A percentile compares a stretch with the other conserved stretches of the same genome.
phyloP scores from a whole-genome alignment of 2,113 vertebrate genomes.

The Bucco capensis region DNA sequence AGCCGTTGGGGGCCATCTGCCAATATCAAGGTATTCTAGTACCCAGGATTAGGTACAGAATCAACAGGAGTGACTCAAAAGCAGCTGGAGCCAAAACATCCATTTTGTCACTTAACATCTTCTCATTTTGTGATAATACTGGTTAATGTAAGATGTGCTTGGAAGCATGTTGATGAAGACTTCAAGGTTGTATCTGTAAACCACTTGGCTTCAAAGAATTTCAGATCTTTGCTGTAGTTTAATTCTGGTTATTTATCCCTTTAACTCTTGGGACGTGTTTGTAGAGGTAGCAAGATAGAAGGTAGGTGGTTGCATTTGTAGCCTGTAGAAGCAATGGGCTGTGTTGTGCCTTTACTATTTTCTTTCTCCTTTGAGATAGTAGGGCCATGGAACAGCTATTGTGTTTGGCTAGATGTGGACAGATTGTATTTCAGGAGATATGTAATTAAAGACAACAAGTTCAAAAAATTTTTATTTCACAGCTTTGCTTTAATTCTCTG shows the following conservation, averaged over 20 bases:
- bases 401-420: neutral
- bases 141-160: neutral
- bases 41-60: neutral
- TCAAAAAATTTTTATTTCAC: neutral
- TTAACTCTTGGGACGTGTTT: neutral
- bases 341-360: neutral
- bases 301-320: neutral
- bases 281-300: neutral
- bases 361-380: neutral
- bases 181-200: neutral
- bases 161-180: neutral
- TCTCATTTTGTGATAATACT: neutral
- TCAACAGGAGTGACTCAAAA: neutral
- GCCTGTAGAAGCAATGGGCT: neutral
- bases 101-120: neutral
- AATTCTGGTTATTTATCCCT: neutral
- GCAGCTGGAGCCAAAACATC: neutral
- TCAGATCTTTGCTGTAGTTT: neutral
- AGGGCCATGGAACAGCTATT: neutral
- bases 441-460: constrained; percentile 25
- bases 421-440: neutral
- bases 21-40: neutral
- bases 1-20: neutral
- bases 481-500: constrained; percentile 38
- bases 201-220: neutral